Evolutionary conservation across 1,140 invertebrate species (phyloP), one percentile per base, ranked within the genome.

Genomic region (Sesamia nonagrioides): DNA sequence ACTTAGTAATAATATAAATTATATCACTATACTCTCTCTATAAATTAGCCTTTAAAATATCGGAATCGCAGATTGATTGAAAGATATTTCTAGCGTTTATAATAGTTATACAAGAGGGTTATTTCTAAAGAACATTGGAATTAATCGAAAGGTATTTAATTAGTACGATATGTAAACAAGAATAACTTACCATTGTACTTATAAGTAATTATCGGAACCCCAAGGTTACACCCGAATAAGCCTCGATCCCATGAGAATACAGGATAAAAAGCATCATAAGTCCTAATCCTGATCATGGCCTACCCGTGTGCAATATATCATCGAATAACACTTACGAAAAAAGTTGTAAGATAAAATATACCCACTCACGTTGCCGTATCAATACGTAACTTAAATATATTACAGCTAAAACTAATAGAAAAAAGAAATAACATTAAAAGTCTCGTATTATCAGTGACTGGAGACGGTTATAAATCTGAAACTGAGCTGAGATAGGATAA

Each of bases 391-490:
- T 42, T 8, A 42, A 66, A 66, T 21, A 66, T 21, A 40, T 18
- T 9, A 17, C 0, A 18, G 8, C 9, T 21, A 42, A 66, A 40
- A 33, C 56, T 27, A 66, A 66, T 42, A 42, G 18, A 17, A 18
- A 21, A 66, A 66, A 27, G 37, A 66, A 42, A 66, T 42, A 42
- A 42, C 61, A 42, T 45, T 66, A 66, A 66, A 66, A 66, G 37
- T 42, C 7, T n/a, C 61, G 66, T 50, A 71, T 71, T 71, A 54
- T 71, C 68, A 37, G 68, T 11, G 48, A 50, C 42, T 69, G 42
- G 66, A 45, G 68, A 71, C 68, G 68, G 50, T 54, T 52, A 74
- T 74, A 74, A 74, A 58, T 74, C 71, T 45, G 71, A 58, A 74
- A 58, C 52, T 74, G 71, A 58, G 71, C 52, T 45, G 56, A 74